These are phyloP conservation scores for Pituophis catenifer DNA, from an alignment of 2,113 vertebrate species.

Conservation along the genomic window DNA sequence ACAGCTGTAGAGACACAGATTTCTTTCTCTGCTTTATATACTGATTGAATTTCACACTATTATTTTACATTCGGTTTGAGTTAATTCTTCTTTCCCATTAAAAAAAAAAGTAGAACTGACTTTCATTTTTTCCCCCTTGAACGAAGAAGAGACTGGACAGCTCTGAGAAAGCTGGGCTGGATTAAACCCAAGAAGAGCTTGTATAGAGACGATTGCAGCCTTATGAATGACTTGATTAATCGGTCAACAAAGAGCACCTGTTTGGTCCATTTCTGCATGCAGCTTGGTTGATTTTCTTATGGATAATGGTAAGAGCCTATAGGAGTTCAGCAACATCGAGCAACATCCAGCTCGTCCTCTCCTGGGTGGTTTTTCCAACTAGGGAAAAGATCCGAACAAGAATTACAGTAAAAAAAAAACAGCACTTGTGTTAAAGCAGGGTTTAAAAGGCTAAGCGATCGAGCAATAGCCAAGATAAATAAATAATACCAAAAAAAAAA, in stretches of 20 bases:
- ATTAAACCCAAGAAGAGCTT: background rate
- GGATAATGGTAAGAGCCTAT: background rate
- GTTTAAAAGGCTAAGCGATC: constrained; percentile 15
- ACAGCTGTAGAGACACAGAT: background rate
- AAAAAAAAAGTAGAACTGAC: background rate
- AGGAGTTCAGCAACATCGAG: background rate
- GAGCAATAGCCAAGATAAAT: background rate
- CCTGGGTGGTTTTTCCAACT: background rate
- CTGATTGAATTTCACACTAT: background rate
- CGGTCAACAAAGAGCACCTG: background rate
- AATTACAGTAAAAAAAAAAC: background rate
- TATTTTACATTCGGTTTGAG: background rate
- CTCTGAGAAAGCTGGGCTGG: background rate
- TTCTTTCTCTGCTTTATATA: background rate
- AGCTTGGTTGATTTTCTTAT: background rate
- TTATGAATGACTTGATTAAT: background rate
- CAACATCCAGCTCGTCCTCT: background rate
- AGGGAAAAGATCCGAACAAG: constrained; percentile 3
- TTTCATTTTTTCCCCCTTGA: background rate
- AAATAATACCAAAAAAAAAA: background rate
- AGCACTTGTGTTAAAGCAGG: background rate
- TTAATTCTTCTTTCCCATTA: background rate
- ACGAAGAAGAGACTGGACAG: background rate
- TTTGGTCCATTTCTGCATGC: constrained; percentile 3
- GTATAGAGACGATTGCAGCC: background rate